Base-by-base conservation (phyloP, 2,888 invertebrate genomes). In the Griposia aprilina region DNA sequence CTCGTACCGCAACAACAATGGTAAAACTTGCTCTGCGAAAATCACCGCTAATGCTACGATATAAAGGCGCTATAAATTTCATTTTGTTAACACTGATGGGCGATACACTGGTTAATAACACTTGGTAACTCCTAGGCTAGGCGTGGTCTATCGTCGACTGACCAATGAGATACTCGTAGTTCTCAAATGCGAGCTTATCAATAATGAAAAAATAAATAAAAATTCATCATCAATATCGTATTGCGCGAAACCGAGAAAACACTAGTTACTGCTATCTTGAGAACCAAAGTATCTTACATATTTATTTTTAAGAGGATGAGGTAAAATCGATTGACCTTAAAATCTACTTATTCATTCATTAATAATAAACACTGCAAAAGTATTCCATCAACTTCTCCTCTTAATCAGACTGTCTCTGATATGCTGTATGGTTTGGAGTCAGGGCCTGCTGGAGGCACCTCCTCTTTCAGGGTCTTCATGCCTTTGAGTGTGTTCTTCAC, bases 401-500 rank as follows among this genome's bases (percentile, higher is more conserved):
- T 20, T 48, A 36, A 76, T 92, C 85, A 92, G 41, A 91, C 92
- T 45, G 90, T 90, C 84, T 92, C 92, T 23, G 89, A 90, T 55
- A 89, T 85, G 65, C 77, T 89, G 75, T 90, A 87, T 0, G 90
- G 90, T 69, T 90, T 91, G 23, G 68, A 26, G 15, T 87, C 82
- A n/a, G 85, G 63, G 2, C 68, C 76, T 55, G 73, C 77, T 5
- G 85, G 67, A 45, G 78, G 72, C 4, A 79, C 62, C 66, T 93
- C 94, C 83, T 94, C 93, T 66, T 93, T 92, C 50, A 94, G 82
- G 2, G 90, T 90, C 79, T 85, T 92, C 82, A 92, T 92, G 8
- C 94, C 94, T 75, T 90, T 92, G 20, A 94, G 73, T 50, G 90
- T 90, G 78, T 93, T 93, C 86, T 92, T 94, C 60, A 94, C 80